Percentiles rank a stretch among this genome's conserved stretches.
Conservation (phyloP, 2,113 vertebrate genomes). For the Leucopsar rothschildi region DNA sequence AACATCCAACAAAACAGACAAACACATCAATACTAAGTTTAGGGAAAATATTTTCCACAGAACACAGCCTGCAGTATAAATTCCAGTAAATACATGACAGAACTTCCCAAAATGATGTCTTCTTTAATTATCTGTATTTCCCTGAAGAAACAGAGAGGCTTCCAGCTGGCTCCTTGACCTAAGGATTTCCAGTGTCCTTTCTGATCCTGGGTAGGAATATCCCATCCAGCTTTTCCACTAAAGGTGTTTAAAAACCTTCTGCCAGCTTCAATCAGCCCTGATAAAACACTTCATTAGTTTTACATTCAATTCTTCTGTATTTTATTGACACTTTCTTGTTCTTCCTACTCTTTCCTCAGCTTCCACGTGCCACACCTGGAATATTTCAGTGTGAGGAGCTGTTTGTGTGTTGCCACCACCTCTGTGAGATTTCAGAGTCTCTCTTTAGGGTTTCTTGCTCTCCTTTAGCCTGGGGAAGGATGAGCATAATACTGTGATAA, state of each 20-base stretch:
- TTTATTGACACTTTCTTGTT: background rate
- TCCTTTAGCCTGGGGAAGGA: background rate
- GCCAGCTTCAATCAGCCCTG: background rate
- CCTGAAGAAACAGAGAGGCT: background rate
- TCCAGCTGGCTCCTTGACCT: background rate
- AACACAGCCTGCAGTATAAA: background rate
- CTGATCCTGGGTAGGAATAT: background rate
- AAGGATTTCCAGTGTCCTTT: background rate
- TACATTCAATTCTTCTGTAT: background rate
- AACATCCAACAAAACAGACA: background rate
- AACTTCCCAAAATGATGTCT: background rate
- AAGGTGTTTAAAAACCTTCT: background rate
- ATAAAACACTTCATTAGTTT: background rate
- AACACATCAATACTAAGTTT: background rate
- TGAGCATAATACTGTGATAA: background rate
- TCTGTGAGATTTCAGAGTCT: background rate
- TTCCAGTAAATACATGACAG: conserved; percentile 16
- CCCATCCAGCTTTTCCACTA: background rate
- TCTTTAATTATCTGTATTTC: conserved; percentile 3
- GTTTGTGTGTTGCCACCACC: background rate
- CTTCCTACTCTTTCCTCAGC: background rate
- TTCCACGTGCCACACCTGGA: background rate
- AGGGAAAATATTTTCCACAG: background rate
- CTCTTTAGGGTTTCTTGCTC: background rate
- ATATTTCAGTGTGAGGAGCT: background rate